Evolutionary conservation across 2,888 invertebrate species (phyloP).

Genomic region (Entomobrya multifasciata): DNA sequence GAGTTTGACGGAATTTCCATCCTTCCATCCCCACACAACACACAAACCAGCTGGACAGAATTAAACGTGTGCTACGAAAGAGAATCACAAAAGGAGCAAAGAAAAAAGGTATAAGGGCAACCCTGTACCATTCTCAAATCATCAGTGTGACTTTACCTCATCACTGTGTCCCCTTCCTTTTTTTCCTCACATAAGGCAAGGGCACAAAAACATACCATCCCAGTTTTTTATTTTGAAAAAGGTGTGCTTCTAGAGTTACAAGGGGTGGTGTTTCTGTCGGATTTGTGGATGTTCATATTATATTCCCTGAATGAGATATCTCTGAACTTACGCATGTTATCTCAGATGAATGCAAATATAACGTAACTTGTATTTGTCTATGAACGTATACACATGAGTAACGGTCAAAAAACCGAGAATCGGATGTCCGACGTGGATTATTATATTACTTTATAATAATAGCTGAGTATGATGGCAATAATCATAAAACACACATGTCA

Average conservation of each 20-base stretch:
- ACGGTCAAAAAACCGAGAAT: constrained; percentile 70
- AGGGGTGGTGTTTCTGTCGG: constrained; percentile 28
- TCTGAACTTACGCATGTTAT: no score
- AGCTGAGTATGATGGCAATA: constrained; percentile 31
- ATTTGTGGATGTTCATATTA: constrained; percentile 35
- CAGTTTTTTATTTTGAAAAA: background rate
- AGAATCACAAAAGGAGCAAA: no score
- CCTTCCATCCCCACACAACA: background rate
- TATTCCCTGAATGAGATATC: constrained; percentile 20
- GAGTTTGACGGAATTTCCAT: constrained; percentile 21
- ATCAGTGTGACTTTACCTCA: constrained; percentile 8
- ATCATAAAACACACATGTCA: constrained; percentile 50
- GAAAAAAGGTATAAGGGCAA: no score
- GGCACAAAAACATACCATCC: background rate
- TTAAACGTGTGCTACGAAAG: constrained; percentile 20
- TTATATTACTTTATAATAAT: constrained; percentile 4
- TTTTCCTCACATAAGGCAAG: background rate
- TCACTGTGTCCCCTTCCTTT: constrained; percentile 7
- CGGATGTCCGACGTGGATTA: constrained; percentile 64
- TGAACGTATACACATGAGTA: constrained; percentile 31
- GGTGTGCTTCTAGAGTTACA: background rate
- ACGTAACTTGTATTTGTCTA: background rate
- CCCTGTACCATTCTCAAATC: constrained; percentile 30
- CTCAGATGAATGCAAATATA: no score
- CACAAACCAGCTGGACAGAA: constrained; percentile 27